Evolutionary conservation across 2,888 invertebrate species (phyloP).

Genomic region (Drosophila mettleri): DNA sequence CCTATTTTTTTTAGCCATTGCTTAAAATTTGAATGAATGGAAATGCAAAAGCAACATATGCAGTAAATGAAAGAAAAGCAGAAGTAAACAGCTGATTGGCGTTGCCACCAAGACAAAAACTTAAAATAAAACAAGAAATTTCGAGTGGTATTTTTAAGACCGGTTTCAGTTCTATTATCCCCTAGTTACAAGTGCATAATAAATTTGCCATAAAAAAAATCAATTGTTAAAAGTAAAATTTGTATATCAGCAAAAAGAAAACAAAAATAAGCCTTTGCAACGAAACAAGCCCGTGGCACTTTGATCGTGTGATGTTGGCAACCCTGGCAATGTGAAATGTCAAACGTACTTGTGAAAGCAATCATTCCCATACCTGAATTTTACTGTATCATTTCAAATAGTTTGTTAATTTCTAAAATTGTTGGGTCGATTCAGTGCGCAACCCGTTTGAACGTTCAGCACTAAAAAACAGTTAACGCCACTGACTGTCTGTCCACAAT

Average conservation of each 20-base stretch:
- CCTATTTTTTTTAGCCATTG: constrained; percentile 29
- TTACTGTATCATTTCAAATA: constrained; percentile 42
- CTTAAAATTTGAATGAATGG: neutral
- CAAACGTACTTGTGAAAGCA: constrained; percentile 61
- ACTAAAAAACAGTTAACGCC: constrained; percentile 9
- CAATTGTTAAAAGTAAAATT: neutral
- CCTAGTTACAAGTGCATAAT: neutral
- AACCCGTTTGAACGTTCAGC: constrained; percentile 10
- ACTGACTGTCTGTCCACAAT: constrained; percentile 15
- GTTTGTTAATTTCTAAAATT: constrained; percentile 40
- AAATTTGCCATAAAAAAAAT: neutral
- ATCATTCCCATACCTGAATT: constrained; percentile 54
- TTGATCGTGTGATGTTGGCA: constrained; percentile 22
- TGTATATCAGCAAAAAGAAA: neutral
- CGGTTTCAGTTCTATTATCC: too few species aligned
- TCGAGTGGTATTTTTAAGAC: neutral
- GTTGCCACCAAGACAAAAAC: constrained; percentile 20
- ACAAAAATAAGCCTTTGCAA: neutral
- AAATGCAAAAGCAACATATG: neutral
- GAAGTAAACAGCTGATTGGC: constrained; percentile 38
- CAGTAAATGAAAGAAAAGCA: neutral
- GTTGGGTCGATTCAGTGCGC: constrained; percentile 23
- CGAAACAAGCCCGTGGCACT: neutral
- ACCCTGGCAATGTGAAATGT: constrained; percentile 46
- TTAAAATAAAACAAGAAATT: neutral